phyloP scores from a whole-genome alignment of 2,797 vertebrate species.

The Sparidentex hasta region DNA sequence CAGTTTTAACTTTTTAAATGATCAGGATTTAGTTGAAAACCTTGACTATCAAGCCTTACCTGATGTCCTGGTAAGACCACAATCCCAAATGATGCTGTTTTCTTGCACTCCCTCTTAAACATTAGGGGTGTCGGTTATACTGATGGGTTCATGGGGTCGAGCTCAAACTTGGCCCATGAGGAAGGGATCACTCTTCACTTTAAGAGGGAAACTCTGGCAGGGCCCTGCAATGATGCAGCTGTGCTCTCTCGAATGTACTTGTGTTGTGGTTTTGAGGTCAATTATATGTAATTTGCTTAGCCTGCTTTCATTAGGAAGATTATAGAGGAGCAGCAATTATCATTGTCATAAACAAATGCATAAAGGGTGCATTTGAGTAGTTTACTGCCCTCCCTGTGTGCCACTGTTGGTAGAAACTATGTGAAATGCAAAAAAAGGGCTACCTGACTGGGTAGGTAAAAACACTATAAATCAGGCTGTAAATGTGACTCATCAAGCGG shows the following conservation, averaged over 20 bases:
- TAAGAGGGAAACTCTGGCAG: constrained; percentile 54
- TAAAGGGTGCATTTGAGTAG: constrained; percentile 57
- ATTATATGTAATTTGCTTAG: constrained; percentile 51
- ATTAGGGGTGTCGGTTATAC: neutral
- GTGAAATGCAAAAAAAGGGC: constrained; percentile 64
- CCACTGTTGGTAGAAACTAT: constrained; percentile 62
- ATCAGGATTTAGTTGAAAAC: constrained; percentile 46
- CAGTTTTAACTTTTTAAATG: constrained; percentile 41
- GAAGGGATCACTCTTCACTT: constrained; percentile 45
- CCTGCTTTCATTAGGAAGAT: constrained; percentile 59
- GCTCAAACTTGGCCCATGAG: constrained; percentile 45
- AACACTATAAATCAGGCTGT: constrained; percentile 65
- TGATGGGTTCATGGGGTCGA: constrained; percentile 13
- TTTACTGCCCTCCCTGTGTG: constrained; percentile 49
- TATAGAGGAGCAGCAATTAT: constrained; percentile 43
- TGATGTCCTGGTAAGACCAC: constrained; percentile 56
- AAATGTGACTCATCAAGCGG: constrained; percentile 63
- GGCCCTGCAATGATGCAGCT: constrained; percentile 67
- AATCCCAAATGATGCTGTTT: constrained; percentile 48
- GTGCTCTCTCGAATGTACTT: constrained; percentile 56
- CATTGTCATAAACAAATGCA: constrained; percentile 52
- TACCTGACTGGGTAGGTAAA: constrained; percentile 72
- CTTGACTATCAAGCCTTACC: constrained; percentile 55
- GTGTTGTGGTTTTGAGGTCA: constrained; percentile 57
- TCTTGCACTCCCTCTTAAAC: constrained; percentile 37